Evolutionary conservation across 2,797 vertebrate species (phyloP), one percentile per base, ranked within the genome.

Genomic region (Euphonia xanthogaster): DNA sequence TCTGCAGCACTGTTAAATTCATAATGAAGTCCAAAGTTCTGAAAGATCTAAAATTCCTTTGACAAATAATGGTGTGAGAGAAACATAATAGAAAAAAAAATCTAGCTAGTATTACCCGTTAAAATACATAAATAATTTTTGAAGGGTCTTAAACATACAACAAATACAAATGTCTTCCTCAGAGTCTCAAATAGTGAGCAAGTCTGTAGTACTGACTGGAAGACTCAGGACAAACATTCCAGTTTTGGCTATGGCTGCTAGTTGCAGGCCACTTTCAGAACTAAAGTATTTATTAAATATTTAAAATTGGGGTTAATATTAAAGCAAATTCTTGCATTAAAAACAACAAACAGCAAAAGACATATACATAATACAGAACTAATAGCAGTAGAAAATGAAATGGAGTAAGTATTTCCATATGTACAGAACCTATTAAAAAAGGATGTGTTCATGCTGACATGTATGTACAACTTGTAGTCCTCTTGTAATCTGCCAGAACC

Each of bases 371-470:
- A 37, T 65, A 35, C 20, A 76, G 57, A 73, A 39, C 18, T 39
- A 58, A 75, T 30, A 28, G 9, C 44, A 54, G 24, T 22, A 42
- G 45, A 24, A 60, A 58, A 68, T 61, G 10, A 57, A 63, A 37
- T 48, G 5, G 14, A 40, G 3, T 23, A 21, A 40, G 3, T 23
- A 21, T 47, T 65, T 23, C 28, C 5, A 7, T 28, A 9, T 18
- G 14, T 44, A 31, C 24, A 44, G n/a, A 10, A n/a, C 6, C 31
- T 73, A 7, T 40, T 62, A 16, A 37, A 83, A 27, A 48, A 7
- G 2, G 4, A 47, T 28, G 7, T 18, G 5, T 65, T 90, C n/a
- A 25, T 44, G 20, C 31, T 0, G 2, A 44, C 11, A 13, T 10
- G 4, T 7, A 10, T 12, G 8, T 48, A 35, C 44, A 81, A 76